Conservation (phyloP, 23 tunicate species). For the Styela clava region DNA sequence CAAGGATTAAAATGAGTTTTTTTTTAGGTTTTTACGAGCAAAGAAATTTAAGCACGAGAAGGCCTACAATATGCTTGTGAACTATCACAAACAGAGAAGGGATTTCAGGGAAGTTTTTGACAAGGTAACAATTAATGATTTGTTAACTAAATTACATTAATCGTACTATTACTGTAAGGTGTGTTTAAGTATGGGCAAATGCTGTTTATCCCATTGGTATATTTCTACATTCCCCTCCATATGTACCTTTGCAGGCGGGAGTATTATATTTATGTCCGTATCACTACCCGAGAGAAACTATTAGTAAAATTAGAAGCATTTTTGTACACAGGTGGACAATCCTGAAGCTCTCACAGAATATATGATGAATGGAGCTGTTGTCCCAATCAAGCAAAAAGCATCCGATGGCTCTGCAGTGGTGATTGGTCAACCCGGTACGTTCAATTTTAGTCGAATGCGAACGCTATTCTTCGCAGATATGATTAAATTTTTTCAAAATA, state of each 20-base stretch:
- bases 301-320: too few relatives aligned
- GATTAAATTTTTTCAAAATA: too few relatives aligned
- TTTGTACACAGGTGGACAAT: constrained; percentile 43
- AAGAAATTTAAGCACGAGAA: constrained; percentile 64
- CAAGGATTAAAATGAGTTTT: background rate
- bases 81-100: constrained; percentile 42
- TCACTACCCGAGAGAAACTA: too few relatives aligned
- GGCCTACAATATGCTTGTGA: constrained; percentile 53
- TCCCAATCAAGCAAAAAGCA: constrained; percentile 33
- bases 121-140: constrained; percentile 22
- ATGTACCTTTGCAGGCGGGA: too few relatives aligned
- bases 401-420: constrained; percentile 55
- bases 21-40: constrained; percentile 54
- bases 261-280: background rate
- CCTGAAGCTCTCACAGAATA: constrained; percentile 34
- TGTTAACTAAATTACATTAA: too few relatives aligned
- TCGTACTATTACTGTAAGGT: too few relatives aligned
- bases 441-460: too few relatives aligned
- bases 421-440: constrained; percentile 52
- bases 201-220: too few relatives aligned
- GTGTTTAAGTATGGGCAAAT: too few relatives aligned
- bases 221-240: too few relatives aligned
- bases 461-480: too few relatives aligned
- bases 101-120: constrained; percentile 61
- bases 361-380: constrained; percentile 37